A percentile compares a stretch with the other conserved stretches of the same genome.
Conservation (phyloP, 2,797 vertebrate species). For the Peromyscus aztecus region DNA sequence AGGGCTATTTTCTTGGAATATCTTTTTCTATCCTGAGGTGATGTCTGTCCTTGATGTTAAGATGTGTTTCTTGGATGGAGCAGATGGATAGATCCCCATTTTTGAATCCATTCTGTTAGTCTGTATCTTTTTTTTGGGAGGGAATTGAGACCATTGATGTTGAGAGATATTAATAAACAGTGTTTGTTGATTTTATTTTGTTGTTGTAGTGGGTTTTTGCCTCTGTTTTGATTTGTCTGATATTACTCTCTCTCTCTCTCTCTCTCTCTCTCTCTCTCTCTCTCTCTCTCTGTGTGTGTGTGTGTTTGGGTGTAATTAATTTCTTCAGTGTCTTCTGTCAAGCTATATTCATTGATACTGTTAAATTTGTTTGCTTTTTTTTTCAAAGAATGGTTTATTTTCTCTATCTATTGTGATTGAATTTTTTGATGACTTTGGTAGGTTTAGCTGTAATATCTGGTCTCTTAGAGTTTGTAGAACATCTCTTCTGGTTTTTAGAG, state of each 20-base stretch:
- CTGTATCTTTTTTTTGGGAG: neutral
- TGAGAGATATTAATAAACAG: neutral
- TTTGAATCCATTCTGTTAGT: neutral
- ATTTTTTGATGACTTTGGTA: neutral
- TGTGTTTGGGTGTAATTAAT: neutral
- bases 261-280: too few relatives aligned
- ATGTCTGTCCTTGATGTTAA: neutral
- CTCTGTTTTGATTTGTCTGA: neutral
- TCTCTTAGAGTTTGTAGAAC: neutral
- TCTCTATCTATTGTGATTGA: neutral
- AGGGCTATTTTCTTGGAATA: neutral
- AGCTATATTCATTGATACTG: neutral
- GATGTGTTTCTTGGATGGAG: neutral
- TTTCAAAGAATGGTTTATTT: neutral
- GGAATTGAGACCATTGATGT: neutral
- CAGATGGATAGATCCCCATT: neutral
- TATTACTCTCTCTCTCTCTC: neutral
- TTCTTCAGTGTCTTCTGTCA: neutral
- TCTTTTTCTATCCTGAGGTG: neutral
- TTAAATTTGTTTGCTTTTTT: neutral
- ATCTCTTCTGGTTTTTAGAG: neutral
- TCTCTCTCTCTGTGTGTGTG: too few relatives aligned
- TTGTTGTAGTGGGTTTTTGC: neutral
- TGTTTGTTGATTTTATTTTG: neutral
- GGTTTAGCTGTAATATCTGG: neutral